These are phyloP conservation scores for Halesus radiatus DNA, from an alignment of 1,140 invertebrate genomes.

Conservation along the genomic window DNA sequence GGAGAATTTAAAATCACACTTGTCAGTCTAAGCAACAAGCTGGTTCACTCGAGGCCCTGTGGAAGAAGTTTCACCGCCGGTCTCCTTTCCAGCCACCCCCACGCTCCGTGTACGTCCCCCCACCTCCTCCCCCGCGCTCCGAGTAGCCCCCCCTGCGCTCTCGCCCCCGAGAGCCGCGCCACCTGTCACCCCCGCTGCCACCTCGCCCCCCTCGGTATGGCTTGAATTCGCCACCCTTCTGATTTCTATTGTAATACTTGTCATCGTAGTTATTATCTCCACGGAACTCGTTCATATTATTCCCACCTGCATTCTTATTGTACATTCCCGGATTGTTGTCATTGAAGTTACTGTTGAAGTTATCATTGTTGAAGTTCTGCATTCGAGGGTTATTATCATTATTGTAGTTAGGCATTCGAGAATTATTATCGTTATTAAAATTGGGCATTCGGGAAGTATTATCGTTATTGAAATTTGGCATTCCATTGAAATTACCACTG, in stretches of 20 bases:
- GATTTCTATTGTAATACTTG: conserved; percentile 64
- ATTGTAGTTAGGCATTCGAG: conserved; percentile 62
- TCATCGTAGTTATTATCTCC: conserved; percentile 67
- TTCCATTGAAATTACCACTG: conserved; percentile 60
- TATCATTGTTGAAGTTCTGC: conserved; percentile 51
- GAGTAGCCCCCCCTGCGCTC: conserved; percentile 68
- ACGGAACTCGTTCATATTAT: conserved; percentile 64
- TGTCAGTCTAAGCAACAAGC: conserved; percentile 46
- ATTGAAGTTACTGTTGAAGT: conserved; percentile 54
- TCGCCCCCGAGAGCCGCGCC: conserved; percentile 62
- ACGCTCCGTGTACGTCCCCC: conserved; percentile 43
- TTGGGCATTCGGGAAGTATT: conserved; percentile 57
- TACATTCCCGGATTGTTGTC: conserved; percentile 30
- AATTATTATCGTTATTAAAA: conserved; percentile 43
- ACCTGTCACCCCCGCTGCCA: conserved; percentile 66
- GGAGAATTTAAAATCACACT: conserved; percentile 48
- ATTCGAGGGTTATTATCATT: conserved; percentile 59
- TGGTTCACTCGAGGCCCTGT: conserved; percentile 30
- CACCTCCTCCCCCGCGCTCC: conserved; percentile 61
- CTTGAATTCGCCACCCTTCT: conserved; percentile 64
- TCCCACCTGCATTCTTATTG: conserved; percentile 43
- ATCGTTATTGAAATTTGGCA: conserved; percentile 55
- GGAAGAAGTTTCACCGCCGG: conserved; percentile 63
- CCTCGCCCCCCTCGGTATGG: conserved; percentile 63
- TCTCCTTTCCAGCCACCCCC: conserved; percentile 67